Evolutionary conservation across 1,140 invertebrate species (phyloP), one percentile per base, ranked within the genome.

Genomic region (Hycleus cichorii): DNA sequence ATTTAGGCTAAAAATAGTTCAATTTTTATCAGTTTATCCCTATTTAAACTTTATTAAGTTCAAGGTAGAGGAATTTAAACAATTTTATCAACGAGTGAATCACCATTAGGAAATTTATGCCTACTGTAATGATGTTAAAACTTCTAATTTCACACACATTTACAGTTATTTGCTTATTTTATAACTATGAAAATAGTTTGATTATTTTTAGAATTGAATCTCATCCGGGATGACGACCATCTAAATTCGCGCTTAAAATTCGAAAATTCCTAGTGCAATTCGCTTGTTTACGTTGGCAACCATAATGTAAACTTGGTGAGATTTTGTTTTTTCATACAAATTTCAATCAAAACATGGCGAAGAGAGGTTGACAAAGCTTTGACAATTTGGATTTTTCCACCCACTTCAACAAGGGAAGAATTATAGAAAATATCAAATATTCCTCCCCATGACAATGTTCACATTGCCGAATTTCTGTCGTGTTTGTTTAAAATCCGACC

Each of bases 401-500:
- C 3, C 7, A 47, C 7, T 47, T 25, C 3, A 11, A 25, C 7
- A 25, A 4, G 18, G 18, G 18, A 18, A 47, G 7, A 9, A 47
- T 7, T 1, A 32, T 4, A 5, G 2, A 32, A 32, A 5, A 5
- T 7, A 7, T 0, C 32, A 32, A 32, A 32, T 32, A 0, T 32
- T 5, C 32, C 7, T 18, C 18, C 32, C 46, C 49, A 65, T 63
- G 59, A 66, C 60, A 40, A 72, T 72, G 70, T 69, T 62, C 63
- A 65, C 61, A 26, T 56, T 72, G 56, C 65, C 68, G 44, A 65
- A 70, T 64, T 72, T 72, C 63, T 72, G 70, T 63, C 68, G 68
- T 47, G 64, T 70, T 8, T 72, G 70, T 53, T 59, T 72, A 9
- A 66, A 72, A 64, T 65, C 67, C 50, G 70, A 72, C 58, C 69